Evolutionary conservation across 2,888 invertebrate species (phyloP), one percentile per base, ranked within the genome.

Genomic region (Agrotis clavis): DNA sequence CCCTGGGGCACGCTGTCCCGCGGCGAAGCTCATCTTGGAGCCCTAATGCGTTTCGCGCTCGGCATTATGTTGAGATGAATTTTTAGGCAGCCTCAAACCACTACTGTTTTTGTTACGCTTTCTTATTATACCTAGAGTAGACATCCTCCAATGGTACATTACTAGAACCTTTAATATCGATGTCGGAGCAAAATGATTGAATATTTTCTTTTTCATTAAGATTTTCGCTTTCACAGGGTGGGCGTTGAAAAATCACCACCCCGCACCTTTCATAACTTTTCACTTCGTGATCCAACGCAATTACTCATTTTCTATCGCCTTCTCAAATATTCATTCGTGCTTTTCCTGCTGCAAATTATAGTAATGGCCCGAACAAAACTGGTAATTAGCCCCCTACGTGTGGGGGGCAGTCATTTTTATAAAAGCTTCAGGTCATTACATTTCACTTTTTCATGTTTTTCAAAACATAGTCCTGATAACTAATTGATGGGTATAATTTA

Each of bases 181-280:
- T 81, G 82, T 79, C 54, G 70, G 77, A 83, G 75, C 74, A 80
- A 81, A 82, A 88, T 92, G 92, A 93, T 94, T 93, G 92, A 93
- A 93, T 93, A 92, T 93, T 93, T 93, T 93, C 92, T 91, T 92
- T 94, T 94, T 94, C 94, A 94, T 95, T 94, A 94, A 92, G 94
- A 94, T 94, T 94, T 95, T 93, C 91, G 91, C 91, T 89, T 93
- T 92, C 90, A 89, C 89, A 83, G 81, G 90, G 88, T 87, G 87
- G 90, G 89, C 91, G 92, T 90, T 96, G 95, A 95, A 94, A 94
- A 95, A 96, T 96, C 92, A 86, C 94, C 89, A 87, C 91, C 93
- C 94, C 92, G 93, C 93, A 95, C 95, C 95, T 96, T 96, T 96
- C 95, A 96, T 96, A 96, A 96, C 96, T 95, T 96, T 96, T 96